Evolutionary conservation across 2,888 invertebrate species (phyloP).

Genomic region (Cryptophagus acutangulus): DNA sequence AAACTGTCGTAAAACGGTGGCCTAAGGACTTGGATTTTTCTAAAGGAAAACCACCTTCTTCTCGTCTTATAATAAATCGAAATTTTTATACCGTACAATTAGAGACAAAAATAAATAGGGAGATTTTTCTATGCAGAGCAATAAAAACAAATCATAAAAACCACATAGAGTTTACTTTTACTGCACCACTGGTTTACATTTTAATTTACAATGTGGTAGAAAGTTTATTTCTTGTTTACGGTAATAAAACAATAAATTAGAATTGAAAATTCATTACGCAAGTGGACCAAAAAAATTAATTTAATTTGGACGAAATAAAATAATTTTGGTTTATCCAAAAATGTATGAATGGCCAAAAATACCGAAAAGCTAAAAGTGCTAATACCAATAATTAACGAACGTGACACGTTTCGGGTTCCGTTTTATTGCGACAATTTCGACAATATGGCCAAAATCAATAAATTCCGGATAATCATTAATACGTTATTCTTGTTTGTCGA

Average conservation of each 20-base stretch:
- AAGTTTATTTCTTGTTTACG: not conserved
- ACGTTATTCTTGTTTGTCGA: too few relatives aligned
- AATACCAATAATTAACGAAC: too few relatives aligned
- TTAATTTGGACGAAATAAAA: too few relatives aligned
- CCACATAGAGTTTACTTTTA: constrained; percentile 13
- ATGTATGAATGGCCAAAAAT: too few relatives aligned
- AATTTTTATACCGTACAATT: not conserved
- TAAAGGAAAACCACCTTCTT: constrained; percentile 8
- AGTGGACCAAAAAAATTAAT: too few relatives aligned
- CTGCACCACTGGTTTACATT: not conserved
- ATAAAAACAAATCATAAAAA: constrained; percentile 37
- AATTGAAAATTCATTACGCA: too few relatives aligned
- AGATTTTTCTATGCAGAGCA: constrained; percentile 26
- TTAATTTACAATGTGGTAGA: constrained; percentile 4
- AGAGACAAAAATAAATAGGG: constrained; percentile 8
- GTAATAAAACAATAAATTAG: constrained; percentile 1
- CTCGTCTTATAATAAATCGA: not conserved
- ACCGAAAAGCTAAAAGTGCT: too few relatives aligned
- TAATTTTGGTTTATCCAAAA: too few relatives aligned
- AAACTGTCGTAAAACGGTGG: constrained; percentile 33
- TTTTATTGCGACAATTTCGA: too few relatives aligned
- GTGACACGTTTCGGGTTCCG: too few relatives aligned
- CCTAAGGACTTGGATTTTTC: constrained; percentile 19
- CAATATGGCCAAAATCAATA: too few relatives aligned
- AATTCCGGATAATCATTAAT: too few relatives aligned